These are phyloP conservation scores for Bergia puertoricense DNA, from an alignment of 92 coral and sea anemone genomes.

Conservation along the genomic window DNA sequence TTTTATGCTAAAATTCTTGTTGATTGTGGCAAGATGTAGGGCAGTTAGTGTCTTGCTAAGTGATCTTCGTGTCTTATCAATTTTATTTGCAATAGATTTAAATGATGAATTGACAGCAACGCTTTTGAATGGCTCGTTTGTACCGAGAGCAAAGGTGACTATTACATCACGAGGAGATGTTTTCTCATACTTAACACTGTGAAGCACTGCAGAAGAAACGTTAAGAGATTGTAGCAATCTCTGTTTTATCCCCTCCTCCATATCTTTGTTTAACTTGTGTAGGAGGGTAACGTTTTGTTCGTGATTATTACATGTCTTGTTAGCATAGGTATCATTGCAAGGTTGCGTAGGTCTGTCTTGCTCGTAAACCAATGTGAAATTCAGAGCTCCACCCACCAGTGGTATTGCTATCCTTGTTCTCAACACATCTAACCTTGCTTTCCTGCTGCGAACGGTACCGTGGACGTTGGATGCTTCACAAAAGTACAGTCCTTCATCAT, in stretches of 20 bases:
- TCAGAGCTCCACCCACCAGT: slow-evolving; percentile 26
- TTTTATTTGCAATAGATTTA: background rate
- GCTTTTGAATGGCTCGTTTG: slow-evolving; percentile 12
- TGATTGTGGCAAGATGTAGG: slow-evolving; percentile 11
- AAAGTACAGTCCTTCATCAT: slow-evolving; percentile 46
- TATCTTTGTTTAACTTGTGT: background rate
- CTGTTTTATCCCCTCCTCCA: background rate
- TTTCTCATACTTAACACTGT: background rate
- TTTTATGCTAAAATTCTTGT: background rate
- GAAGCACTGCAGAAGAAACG: background rate
- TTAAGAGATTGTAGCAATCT: background rate
- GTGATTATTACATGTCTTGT: background rate
- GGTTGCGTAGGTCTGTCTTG: background rate
- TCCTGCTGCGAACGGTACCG: slow-evolving; percentile 41
- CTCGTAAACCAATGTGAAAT: background rate
- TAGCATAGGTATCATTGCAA: background rate
- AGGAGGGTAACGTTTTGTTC: slow-evolving; percentile 10
- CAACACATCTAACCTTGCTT: slow-evolving; percentile 47
- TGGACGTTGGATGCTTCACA: slow-evolving; percentile 50
- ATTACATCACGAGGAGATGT: background rate
- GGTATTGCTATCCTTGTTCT: slow-evolving; percentile 41
- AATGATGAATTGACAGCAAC: background rate
- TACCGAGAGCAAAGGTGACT: slow-evolving; percentile 10
- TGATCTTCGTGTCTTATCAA: slow-evolving; percentile 18
- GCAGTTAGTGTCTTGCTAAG: slow-evolving; percentile 17